These are phyloP conservation scores for Aegypius monachus DNA, from an alignment of 2,113 vertebrate species.

Conservation along the genomic window DNA sequence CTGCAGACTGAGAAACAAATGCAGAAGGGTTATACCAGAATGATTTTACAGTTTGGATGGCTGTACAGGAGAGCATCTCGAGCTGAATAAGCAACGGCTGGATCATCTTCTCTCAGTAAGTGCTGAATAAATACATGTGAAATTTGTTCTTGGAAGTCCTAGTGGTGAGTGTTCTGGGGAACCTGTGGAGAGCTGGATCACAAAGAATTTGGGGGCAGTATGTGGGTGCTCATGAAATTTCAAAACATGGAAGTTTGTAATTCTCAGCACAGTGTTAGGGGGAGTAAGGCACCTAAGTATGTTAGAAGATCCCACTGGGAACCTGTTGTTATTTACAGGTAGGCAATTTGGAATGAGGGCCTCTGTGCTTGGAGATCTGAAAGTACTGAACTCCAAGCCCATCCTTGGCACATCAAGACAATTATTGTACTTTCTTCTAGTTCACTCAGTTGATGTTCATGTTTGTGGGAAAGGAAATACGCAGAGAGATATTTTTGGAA, in stretches of 20 bases:
- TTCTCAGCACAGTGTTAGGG: background rate
- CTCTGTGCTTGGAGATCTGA: background rate
- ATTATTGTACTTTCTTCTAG: background rate
- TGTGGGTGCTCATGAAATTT: background rate
- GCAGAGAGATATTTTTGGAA: background rate
- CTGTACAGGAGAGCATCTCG: background rate
- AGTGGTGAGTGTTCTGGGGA: background rate
- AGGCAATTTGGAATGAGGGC: background rate
- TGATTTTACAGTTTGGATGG: background rate
- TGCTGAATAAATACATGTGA: slow-evolving; percentile 3
- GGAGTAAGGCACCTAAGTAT: background rate
- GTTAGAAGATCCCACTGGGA: background rate
- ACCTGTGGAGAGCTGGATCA: background rate
- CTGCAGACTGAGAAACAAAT: background rate
- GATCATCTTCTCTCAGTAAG: slow-evolving; percentile 9
- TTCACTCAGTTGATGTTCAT: background rate
- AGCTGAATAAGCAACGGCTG: background rate
- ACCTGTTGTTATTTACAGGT: background rate
- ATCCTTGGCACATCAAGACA: background rate
- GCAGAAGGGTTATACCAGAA: background rate
- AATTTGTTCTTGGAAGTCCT: background rate
- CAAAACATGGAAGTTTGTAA: background rate
- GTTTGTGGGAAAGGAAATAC: background rate
- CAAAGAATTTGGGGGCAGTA: background rate
- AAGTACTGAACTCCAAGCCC: background rate